These are phyloP conservation scores for Elysia crispata DNA, from an alignment of 2,888 invertebrate species.

Conservation along the genomic window DNA sequence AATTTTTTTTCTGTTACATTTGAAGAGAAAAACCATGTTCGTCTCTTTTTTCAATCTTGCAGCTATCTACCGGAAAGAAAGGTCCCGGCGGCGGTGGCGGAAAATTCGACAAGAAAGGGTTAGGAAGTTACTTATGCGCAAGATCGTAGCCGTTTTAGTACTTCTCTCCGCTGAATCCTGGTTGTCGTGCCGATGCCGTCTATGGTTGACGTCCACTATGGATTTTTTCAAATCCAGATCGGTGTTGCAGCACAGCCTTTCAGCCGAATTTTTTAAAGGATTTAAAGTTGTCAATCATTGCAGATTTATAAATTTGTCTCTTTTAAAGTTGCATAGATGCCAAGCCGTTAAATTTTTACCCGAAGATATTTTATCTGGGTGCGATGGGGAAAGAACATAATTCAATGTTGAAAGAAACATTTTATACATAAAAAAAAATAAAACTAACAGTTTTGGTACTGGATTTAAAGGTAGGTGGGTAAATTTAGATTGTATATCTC, in stretches of 20 bases:
- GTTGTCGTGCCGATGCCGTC: constrained; percentile 50
- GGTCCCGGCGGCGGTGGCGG: constrained; percentile 56
- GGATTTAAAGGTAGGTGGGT: no score
- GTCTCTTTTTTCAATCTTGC: constrained; percentile 50
- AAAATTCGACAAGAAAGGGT: constrained; percentile 50
- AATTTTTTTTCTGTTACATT: constrained; percentile 22
- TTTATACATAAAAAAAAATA: no score
- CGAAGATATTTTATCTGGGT: no score
- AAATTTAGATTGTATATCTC: no score
- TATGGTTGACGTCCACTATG: constrained; percentile 46
- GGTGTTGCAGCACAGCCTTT: constrained; percentile 41
- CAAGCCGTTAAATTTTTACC: not conserved
- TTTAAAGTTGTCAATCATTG: not conserved
- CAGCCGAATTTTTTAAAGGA: constrained; percentile 34
- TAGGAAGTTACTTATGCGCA: constrained; percentile 43
- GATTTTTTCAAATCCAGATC: constrained; percentile 38
- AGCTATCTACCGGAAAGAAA: constrained; percentile 67
- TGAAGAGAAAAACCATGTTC: constrained; percentile 34
- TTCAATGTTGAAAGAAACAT: no score
- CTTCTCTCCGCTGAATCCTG: constrained; percentile 47
- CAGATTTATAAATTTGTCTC: not conserved
- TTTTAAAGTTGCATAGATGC: not conserved
- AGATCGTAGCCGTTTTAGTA: constrained; percentile 42
- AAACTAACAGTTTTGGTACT: no score
- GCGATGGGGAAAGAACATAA: no score